Base-by-base conservation (phyloP, 2,113 vertebrate species). In the Danionella cerebrum region DNA sequence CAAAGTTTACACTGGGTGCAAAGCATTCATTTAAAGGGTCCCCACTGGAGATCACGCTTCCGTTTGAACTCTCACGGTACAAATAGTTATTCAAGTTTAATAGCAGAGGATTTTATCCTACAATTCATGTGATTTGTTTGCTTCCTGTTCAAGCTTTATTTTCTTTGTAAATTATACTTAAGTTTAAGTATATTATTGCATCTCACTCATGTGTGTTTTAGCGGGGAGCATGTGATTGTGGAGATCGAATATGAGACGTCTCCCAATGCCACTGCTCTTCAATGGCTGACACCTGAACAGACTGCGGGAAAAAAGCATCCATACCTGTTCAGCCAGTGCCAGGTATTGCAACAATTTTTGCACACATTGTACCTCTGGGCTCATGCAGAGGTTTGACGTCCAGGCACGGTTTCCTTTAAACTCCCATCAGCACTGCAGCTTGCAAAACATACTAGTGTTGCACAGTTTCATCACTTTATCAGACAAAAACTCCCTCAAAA, bases 251-350 rank as follows among this genome's bases (percentile, higher is more conserved):
- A 95, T 69, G 93, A 96, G 83, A 97, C 95, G 0, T 91, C 93
- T 55, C 94, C 95, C 0, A 84, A 79, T 1, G 93, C 96, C 1
- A 86, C 89, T 2, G 94, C 95, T 6, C 90, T 99, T 62, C 96
- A 99, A 65, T 99, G 96, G 95, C 90, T 99, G 74, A 87, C 83
- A 18, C 91, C 95, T 6, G 89, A 89, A 14, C 96, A 99, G 81
- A 99, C 96, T 1, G 94, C 94, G 0, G 96, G 96, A 31, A 98
- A 95, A 79, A 80, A 87, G 5, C 87, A 94, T 2, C 94, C 96
- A 0, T 99, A 93, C 81, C 92, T 99, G 73, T 99, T 99, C 83
- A 99, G 95, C 79, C 96, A 99, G 70, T 98, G 94, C 84, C 92
- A 94, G 91, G 92, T 94, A 80, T 19, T 31, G 5, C 5, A 31